phyloP scores from a whole-genome alignment of 2,113 vertebrate species.

The Heteronetta atricapilla region DNA sequence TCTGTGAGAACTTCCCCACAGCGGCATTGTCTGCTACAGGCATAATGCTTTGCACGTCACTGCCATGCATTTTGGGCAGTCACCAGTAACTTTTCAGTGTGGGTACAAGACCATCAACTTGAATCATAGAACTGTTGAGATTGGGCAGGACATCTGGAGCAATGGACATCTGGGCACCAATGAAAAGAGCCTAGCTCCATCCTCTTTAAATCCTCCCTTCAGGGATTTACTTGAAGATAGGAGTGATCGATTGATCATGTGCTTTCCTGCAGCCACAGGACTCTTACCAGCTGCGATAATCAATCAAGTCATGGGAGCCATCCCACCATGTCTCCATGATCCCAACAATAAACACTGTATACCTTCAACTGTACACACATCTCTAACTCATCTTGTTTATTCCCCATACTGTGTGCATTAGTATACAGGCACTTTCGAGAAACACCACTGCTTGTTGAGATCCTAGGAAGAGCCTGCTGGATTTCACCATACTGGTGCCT shows the following conservation, averaged over 20 bases:
- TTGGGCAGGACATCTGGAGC: background rate
- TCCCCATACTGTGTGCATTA: background rate
- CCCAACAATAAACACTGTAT: background rate
- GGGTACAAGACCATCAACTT: accelerated
- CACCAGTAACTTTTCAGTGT: accelerated
- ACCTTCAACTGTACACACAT: background rate
- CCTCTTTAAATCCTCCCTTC: background rate
- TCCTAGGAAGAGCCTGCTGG: background rate
- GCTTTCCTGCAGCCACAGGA: background rate
- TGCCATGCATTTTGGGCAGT: accelerated
- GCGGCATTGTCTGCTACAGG: background rate
- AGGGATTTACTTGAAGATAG: background rate
- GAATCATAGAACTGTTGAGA: too few species aligned
- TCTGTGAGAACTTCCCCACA: accelerated
- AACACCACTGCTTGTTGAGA: background rate
- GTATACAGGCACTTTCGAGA: background rate
- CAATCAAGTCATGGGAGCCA: background rate
- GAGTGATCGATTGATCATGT: background rate
- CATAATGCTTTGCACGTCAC: accelerated
- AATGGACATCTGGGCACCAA: background rate
- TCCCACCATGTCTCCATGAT: background rate
- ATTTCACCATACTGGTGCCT: background rate
- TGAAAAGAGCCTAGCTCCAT: background rate
- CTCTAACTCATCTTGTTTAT: background rate
- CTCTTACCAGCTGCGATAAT: background rate